Conservation (phyloP, 2,888 invertebrate genomes). For the Rotaria macrura region DNA sequence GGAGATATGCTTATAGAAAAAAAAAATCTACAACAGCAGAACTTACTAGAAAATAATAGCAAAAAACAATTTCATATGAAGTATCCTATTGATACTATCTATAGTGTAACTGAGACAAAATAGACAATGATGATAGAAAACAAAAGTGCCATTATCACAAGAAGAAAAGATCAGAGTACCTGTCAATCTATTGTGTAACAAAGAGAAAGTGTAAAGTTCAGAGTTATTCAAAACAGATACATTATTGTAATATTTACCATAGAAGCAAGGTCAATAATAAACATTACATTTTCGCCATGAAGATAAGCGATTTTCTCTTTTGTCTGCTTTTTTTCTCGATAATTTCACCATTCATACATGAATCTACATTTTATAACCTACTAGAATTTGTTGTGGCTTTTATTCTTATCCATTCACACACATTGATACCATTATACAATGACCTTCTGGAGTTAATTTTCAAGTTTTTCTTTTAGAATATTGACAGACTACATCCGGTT, state of each 20-base stretch:
- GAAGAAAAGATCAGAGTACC: neutral
- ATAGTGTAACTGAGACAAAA: neutral
- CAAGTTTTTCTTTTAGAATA: neutral
- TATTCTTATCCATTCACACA: neutral
- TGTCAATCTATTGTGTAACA: neutral
- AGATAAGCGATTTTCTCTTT: neutral
- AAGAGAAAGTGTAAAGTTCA: neutral
- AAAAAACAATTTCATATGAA: neutral
- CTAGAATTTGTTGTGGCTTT: neutral
- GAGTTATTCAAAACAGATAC: neutral
- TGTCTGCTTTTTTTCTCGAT: too few species aligned
- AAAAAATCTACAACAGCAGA: neutral
- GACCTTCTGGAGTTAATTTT: slow-evolving; percentile 8
- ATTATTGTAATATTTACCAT: neutral
- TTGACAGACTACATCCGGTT: neutral
- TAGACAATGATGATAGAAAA: neutral
- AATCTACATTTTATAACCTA: neutral
- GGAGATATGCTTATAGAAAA: neutral
- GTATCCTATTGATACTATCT: neutral
- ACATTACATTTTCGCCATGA: neutral
- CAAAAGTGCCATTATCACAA: neutral
- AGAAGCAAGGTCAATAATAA: neutral
- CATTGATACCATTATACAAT: neutral
- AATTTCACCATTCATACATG: too few species aligned
- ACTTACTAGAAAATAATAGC: neutral